Evolutionary conservation across 37 sponge, comb jelly and placozoan genomes (phyloP).

Genomic region (Diacarnus erythraeanus): DNA sequence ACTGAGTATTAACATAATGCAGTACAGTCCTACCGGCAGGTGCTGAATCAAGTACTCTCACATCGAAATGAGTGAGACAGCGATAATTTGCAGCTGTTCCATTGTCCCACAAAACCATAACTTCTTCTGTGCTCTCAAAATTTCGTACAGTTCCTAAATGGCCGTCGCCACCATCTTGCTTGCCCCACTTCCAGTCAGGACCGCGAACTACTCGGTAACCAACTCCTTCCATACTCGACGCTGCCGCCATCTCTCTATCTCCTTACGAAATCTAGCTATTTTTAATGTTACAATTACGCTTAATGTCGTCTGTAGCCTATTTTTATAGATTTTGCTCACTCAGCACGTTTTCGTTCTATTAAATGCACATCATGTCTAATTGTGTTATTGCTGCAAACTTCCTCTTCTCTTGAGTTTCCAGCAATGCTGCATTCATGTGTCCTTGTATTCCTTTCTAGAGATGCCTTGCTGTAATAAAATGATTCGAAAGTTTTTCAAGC

Average conservation of each 20-base stretch:
- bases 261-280: neutral
- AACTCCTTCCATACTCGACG: conserved; percentile 43
- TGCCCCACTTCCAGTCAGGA: conserved; percentile 89
- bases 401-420: no score
- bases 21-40: conserved; percentile 43
- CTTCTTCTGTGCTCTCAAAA: conserved; percentile 67
- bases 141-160: conserved; percentile 71
- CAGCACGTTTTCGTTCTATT: conserved; percentile 7
- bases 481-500: no score
- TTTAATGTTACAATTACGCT: no score
- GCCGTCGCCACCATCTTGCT: conserved; percentile 87
- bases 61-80: conserved; percentile 60
- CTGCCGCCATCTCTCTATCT: neutral
- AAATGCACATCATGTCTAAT: no score
- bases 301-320: neutral
- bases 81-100: conserved; percentile 83
- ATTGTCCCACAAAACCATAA: conserved; percentile 80
- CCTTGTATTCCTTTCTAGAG: no score
- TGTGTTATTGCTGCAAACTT: no score
- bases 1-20: neutral
- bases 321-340: neutral
- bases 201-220: conserved; percentile 81
- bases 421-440: no score
- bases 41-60: conserved; percentile 70
- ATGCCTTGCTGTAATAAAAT: no score